Base-by-base conservation (phyloP, 2,888 invertebrate species). In the Bombylius discolor region DNA sequence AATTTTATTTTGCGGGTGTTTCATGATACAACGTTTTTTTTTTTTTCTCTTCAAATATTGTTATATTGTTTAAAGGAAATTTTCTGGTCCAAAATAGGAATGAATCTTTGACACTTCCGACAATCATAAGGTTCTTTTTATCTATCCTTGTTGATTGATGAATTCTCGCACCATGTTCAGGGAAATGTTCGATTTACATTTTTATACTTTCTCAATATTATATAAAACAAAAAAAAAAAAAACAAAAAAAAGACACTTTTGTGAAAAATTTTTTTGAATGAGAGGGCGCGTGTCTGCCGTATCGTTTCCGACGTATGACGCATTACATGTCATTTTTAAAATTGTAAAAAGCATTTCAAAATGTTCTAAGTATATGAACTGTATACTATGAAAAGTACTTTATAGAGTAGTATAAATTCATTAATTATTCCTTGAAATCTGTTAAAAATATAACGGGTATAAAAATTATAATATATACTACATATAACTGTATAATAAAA, bases 241-340 rank as follows among this genome's bases (percentile, higher is more conserved):
- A 6, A 34, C 34, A 6, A 34, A 34, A 6, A 36, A 7, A 7
- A 1, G 5, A 8, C 4, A 36, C 34, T 5, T 36, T 36, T 36
- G 8, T 42, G 11, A 4, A 42, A 42, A 42, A 42, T 42, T 42
- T 42, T 51, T 55, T 55, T 42, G 51, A 55, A 47, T 55, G 44
- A 51, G 44, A 51, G 55, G 57, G 59, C 57, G 59, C 59, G 59
- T 57, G 59, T 45, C 56, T 57, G 55, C 57, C 59, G 55, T 55
- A 45, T 51, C 53, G 59, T 49, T 59, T 59, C 59, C 59, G 59
- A 59, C 59, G 52, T 59, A 57, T 59, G 59, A 59, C 59, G 59
- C 59, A 57, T 59, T 59, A 59, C 57, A 57, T 49, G 55, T 50
- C 56, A 58, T 53, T 59, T 57, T 59, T 55, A 23, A 23, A 56